These are phyloP conservation scores for Clarias magur DNA, from an alignment of 2,113 vertebrate genomes.

Conservation along the genomic window DNA sequence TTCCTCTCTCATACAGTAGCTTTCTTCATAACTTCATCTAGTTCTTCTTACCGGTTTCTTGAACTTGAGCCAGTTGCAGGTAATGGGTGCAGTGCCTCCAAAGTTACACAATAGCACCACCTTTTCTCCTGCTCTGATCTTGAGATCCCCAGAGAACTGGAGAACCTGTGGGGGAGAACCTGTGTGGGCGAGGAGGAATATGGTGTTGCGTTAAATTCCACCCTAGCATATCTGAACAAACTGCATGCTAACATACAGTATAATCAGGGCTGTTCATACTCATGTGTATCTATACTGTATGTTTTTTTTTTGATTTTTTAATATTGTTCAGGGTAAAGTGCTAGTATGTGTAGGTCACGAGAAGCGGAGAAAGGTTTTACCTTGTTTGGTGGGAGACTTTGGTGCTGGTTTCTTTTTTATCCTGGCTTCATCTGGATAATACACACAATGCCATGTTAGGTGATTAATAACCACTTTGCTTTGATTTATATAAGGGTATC, in stretches of 20 bases:
- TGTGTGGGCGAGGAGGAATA: slow-evolving; percentile 55
- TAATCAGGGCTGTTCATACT: neutral
- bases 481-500: neutral
- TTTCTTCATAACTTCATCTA: neutral
- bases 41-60: slow-evolving; percentile 84
- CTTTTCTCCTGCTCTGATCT: slow-evolving; percentile 88
- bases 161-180: slow-evolving; percentile 87
- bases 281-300: neutral
- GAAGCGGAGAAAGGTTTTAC: slow-evolving; percentile 63
- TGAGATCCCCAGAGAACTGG: slow-evolving; percentile 93
- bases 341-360: neutral
- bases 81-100: slow-evolving; percentile 85
- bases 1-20: neutral
- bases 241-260: neutral
- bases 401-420: slow-evolving; percentile 90
- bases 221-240: neutral
- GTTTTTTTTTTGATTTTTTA: too few species aligned
- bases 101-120: slow-evolving; percentile 90
- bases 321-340: neutral
- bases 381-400: slow-evolving; percentile 90
- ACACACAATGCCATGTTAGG: slow-evolving; percentile 12
- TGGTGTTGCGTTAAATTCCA: neutral
- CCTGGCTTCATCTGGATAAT: slow-evolving; percentile 86
- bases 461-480: neutral
- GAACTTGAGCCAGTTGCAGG: slow-evolving; percentile 95